Base-by-base conservation (phyloP, 2,888 invertebrate genomes). In the Terebella lapidaria region DNA sequence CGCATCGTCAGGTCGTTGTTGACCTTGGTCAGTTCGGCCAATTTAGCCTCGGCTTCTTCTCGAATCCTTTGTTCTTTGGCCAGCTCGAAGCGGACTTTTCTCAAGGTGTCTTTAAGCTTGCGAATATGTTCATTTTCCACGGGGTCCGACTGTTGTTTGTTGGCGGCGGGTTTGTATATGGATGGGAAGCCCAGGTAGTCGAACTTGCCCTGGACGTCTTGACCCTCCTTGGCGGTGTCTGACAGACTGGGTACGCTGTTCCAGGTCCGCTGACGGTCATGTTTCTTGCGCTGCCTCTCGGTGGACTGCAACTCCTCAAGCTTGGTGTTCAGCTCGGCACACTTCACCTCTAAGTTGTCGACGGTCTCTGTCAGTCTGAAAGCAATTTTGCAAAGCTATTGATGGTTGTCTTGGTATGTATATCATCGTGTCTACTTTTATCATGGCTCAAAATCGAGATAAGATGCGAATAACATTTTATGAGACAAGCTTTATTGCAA, bases 311-410 rank as follows among this genome's bases (percentile, higher is more conserved):
- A 81, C 68, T 91, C 91, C 71, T 93, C 92, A 67, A 90, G 84
- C 77, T 86, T 87, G 78, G 87, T 87, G 74, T 89, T 89, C 58
- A 91, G 83, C 66, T 94, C 93, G 74, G 93, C 93, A 78, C 88
- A 88, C 77, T 89, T 89, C 51, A 85, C 80, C 81, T 94, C 94
- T 72, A 94, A 83, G 29, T 85, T 85, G 78, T 92, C 49, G 10
- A 66, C 47, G 3, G 54, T 56, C 3, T 58, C 58, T 15, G 56
- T 61, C 46, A 65, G 47, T 28, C 65, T 67, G 56, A 3, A 56
- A 57, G 2, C n/a, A n/a, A n/a, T n/a, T n/a, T n/a, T n/a, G n/a
- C n/a, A n/a, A n/a, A n/a, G n/a, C n/a, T n/a, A n/a, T n/a, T n/a
- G n/a, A n/a, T n/a, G n/a, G n/a, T n/a, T n/a, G n/a, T n/a, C n/a